A percentile compares a stretch with the other conserved stretches of the same genome.
Conservation (phyloP, 2,888 invertebrate species). For the Hoplodrina blanda region DNA sequence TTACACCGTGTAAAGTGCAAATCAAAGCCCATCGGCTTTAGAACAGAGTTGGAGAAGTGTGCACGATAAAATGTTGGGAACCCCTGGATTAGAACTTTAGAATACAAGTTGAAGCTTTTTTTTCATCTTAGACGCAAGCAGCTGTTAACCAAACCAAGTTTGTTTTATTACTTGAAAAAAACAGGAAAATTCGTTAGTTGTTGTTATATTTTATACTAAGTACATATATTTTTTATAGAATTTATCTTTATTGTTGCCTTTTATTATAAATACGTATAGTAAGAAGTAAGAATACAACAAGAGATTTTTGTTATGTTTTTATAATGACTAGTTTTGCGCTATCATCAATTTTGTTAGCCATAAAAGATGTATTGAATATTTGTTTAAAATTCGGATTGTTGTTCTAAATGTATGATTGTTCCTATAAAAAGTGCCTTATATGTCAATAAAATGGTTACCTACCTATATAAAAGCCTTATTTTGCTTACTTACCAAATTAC, state of each 20-base stretch:
- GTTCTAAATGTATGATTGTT: conserved; percentile 7
- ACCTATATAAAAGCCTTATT: neutral
- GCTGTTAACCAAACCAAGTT: conserved; percentile 6
- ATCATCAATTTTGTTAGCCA: neutral
- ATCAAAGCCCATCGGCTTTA: too few relatives aligned
- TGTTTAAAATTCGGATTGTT: conserved; percentile 19
- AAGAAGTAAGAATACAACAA: neutral
- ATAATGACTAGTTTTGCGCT: neutral
- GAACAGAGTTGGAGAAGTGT: too few relatives aligned
- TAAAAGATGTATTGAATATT: neutral
- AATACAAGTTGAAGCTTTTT: too few relatives aligned
- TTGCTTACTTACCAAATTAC: neutral
- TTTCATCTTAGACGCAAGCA: neutral
- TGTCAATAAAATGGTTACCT: conserved; percentile 16
- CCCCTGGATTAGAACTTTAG: too few relatives aligned
- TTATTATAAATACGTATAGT: neutral
- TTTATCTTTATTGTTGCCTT: neutral
- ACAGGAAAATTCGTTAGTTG: neutral
- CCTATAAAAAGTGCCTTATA: conserved; percentile 32
- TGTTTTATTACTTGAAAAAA: neutral
- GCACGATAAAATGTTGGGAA: too few relatives aligned
- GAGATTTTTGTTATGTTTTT: neutral
- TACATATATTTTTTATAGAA: neutral
- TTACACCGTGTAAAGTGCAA: too few relatives aligned
- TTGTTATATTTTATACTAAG: conserved; percentile 8